Conservation (phyloP, 2,888 invertebrate species). For the Macropis europaea region DNA sequence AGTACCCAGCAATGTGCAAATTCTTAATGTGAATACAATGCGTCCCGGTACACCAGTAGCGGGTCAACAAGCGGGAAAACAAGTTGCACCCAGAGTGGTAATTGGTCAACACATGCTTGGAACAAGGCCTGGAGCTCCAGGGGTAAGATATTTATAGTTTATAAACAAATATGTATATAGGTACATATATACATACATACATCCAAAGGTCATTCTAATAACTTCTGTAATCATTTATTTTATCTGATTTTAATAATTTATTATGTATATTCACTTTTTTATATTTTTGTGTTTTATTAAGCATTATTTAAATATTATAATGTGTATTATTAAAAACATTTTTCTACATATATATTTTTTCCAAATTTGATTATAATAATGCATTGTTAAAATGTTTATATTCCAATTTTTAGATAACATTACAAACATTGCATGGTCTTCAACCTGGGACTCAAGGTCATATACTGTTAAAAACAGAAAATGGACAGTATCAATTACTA, state of each 20-base stretch:
- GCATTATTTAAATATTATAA: neutral
- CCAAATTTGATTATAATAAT: neutral
- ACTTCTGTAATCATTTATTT: neutral
- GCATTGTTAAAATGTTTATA: neutral
- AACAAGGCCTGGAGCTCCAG: slow-evolving; percentile 89
- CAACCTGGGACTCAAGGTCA: slow-evolving; percentile 92
- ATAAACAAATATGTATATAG: slow-evolving; percentile 12
- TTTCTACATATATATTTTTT: neutral
- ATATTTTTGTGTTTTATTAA: neutral
- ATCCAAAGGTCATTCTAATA: neutral
- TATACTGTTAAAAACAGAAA: slow-evolving; percentile 97
- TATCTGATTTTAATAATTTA: neutral
- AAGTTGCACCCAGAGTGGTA: slow-evolving; percentile 90
- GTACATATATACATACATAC: neutral
- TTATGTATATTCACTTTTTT: neutral
- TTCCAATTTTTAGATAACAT: slow-evolving; percentile 86
- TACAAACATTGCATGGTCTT: slow-evolving; percentile 92
- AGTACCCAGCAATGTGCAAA: slow-evolving; percentile 89
- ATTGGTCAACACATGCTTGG: slow-evolving; percentile 92
- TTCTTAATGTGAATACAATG: slow-evolving; percentile 87
- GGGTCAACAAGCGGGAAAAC: slow-evolving; percentile 85
- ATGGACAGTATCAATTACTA: slow-evolving; percentile 96
- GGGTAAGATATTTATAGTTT: slow-evolving; percentile 82
- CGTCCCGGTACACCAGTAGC: slow-evolving; percentile 87
- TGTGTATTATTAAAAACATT: neutral